Evolutionary conservation across 2,888 invertebrate genomes (phyloP).

Genomic region (Nycteola revayana): DNA sequence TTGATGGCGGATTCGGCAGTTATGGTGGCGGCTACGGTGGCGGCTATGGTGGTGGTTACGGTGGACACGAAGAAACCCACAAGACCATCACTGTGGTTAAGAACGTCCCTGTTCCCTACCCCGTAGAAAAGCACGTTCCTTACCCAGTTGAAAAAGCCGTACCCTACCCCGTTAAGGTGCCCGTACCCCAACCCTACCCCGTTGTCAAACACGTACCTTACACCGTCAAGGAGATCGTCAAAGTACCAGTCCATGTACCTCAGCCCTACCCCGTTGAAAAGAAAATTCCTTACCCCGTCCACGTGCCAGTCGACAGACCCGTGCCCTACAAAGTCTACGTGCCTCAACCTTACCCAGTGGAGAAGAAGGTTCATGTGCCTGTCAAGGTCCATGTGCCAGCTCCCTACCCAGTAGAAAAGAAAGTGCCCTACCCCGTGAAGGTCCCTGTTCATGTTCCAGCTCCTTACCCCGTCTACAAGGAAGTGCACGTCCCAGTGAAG

Average conservation of each 20-base stretch:
- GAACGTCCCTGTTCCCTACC: constrained; percentile 87
- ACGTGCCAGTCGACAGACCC: constrained; percentile 77
- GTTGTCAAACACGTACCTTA: constrained; percentile 85
- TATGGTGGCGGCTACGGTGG: constrained; percentile 56
- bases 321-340: constrained; percentile 78
- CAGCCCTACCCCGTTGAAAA: constrained; percentile 87
- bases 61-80: constrained; percentile 79
- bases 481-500: constrained; percentile 83
- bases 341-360: constrained; percentile 82
- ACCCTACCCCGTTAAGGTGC: constrained; percentile 84
- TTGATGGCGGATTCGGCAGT: constrained; percentile 35
- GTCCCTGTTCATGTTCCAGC: constrained; percentile 83
- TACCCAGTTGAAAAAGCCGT: constrained; percentile 85
- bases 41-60: constrained; percentile 40
- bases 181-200: constrained; percentile 86
- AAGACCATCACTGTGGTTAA: constrained; percentile 88
- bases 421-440: constrained; percentile 85
- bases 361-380: constrained; percentile 84
- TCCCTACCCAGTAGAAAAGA: constrained; percentile 86
- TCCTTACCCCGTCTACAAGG: constrained; percentile 84
- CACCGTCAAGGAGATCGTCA: constrained; percentile 84
- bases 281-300: constrained; percentile 80
- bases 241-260: constrained; percentile 84
- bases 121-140: constrained; percentile 87
- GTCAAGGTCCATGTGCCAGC: constrained; percentile 86